Percentiles rank a stretch among this genome's conserved stretches.
These are phyloP conservation scores for Pachypsylla venusta DNA, from an alignment of 1,140 invertebrate genomes.

Conservation along the genomic window DNA sequence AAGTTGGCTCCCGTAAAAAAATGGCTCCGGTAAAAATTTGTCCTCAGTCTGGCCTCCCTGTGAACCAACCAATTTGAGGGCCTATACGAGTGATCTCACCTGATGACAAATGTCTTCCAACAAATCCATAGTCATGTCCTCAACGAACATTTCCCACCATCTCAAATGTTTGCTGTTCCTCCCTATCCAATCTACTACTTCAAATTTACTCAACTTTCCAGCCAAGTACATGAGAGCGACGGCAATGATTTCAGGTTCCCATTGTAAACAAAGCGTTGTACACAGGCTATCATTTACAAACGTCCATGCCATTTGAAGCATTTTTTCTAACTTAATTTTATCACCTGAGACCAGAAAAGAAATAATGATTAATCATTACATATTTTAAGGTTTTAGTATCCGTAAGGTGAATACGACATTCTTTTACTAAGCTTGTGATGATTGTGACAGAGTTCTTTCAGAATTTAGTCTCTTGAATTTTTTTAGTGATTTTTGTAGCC, in stretches of 20 bases:
- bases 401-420: not conserved
- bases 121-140: constrained; percentile 88
- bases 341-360: constrained; percentile 44
- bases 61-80: too few relatives aligned
- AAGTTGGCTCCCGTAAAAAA: too few relatives aligned
- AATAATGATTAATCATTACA: constrained; percentile 13
- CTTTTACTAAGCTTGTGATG: too few relatives aligned
- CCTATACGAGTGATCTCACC: too few relatives aligned
- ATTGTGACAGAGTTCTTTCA: too few relatives aligned
- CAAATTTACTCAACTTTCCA: constrained; percentile 91
- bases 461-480: too few relatives aligned
- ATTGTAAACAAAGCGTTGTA: constrained; percentile 91
- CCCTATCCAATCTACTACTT: constrained; percentile 83
- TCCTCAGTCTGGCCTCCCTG: too few relatives aligned
- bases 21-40: too few relatives aligned
- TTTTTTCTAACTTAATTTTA: constrained; percentile 81
- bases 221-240: constrained; percentile 95
- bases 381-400: too few relatives aligned
- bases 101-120: constrained; percentile 96
- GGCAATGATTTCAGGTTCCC: constrained; percentile 98
- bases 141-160: constrained; percentile 98
- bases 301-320: constrained; percentile 99
- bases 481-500: too few relatives aligned
- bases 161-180: constrained; percentile 61
- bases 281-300: constrained; percentile 98